phyloP scores from a whole-genome alignment of 1,140 invertebrate species.

The Solenopsis invicta region DNA sequence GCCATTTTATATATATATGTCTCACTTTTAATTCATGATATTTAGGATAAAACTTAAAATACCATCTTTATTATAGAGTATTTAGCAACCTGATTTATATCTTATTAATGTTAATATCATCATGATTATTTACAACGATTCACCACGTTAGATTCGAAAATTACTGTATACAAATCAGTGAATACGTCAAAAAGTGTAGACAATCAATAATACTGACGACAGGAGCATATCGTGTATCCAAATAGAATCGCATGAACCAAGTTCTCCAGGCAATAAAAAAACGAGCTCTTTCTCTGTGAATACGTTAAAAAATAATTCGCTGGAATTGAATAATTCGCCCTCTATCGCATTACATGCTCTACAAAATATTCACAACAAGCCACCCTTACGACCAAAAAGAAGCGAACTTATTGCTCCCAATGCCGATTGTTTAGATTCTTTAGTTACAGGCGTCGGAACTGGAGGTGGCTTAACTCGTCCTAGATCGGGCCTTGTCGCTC shows the following conservation, averaged over 20 bases:
- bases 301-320: slow-evolving; percentile 31
- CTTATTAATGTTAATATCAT: not conserved
- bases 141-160: slow-evolving; percentile 18
- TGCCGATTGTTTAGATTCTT: slow-evolving; percentile 88
- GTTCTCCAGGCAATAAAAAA: slow-evolving; percentile 29
- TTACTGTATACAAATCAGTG: not conserved
- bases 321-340: slow-evolving; percentile 2
- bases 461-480: slow-evolving; percentile 87
- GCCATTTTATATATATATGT: not conserved
- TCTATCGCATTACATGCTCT: slow-evolving; percentile 15
- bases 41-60: slow-evolving; percentile 44
- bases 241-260: not conserved
- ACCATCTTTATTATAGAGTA: not conserved
- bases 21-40: not conserved
- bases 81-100: slow-evolving; percentile 6
- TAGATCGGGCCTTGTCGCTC: slow-evolving; percentile 88
- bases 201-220: slow-evolving; percentile 18
- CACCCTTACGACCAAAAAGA: slow-evolving; percentile 94
- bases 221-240: slow-evolving; percentile 20
- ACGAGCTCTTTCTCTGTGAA: slow-evolving; percentile 1
- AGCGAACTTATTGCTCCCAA: slow-evolving; percentile 93
- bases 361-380: slow-evolving; percentile 89
- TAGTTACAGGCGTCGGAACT: slow-evolving; percentile 82
- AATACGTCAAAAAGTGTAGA: slow-evolving; percentile 1
- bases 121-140: slow-evolving; percentile 24